Conservation (phyloP, 1,140 invertebrate genomes). For the Achatina immaculata region DNA sequence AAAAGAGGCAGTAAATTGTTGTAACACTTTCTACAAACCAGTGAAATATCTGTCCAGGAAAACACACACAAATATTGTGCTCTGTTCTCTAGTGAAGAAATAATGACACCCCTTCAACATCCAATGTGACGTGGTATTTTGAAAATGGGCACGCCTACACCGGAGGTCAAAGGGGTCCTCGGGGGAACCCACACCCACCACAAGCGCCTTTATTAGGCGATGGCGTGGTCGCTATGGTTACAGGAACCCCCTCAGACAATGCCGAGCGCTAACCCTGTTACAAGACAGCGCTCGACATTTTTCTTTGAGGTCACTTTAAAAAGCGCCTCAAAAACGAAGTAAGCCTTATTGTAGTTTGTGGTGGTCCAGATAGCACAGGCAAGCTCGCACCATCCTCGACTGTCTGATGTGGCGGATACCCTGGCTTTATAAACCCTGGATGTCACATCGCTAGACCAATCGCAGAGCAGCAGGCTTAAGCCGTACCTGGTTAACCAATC, state of each 20-base stretch:
- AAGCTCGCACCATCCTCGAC: not conserved
- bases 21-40: no score
- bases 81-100: no score
- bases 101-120: not conserved
- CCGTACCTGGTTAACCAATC: not conserved
- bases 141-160: not conserved
- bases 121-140: not conserved
- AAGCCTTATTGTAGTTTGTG: not conserved
- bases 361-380: not conserved
- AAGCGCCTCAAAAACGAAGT: not conserved
- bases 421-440: not conserved
- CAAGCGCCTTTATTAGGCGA: not conserved
- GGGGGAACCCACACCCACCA: not conserved
- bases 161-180: not conserved
- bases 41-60: no score
- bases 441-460: not conserved
- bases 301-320: not conserved
- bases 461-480: not conserved
- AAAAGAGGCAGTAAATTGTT: no score
- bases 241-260: slow-evolving; percentile 1
- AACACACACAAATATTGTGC: no score
- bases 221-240: not conserved
- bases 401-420: not conserved
- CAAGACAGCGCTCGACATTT: not conserved
- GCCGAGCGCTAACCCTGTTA: not conserved